Evolutionary conservation across 2,888 invertebrate genomes (phyloP).

Genomic region (Diogma glabrata): DNA sequence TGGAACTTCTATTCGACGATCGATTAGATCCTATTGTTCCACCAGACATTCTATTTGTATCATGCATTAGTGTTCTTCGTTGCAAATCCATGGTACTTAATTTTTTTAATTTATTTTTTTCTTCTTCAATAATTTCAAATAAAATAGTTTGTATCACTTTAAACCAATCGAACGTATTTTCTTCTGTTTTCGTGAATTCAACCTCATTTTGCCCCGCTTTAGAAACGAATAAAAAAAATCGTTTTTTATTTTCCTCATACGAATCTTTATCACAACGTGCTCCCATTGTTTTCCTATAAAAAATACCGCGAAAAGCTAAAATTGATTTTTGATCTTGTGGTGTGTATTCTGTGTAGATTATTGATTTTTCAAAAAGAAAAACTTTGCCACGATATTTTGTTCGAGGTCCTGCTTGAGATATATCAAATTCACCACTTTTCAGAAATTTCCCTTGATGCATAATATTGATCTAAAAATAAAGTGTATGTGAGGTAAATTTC

Average conservation of each 20-base stretch:
- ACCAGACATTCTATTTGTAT: background rate
- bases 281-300: background rate
- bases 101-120: background rate
- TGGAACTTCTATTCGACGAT: background rate
- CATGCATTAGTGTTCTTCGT: background rate
- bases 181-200: slow-evolving; percentile 2
- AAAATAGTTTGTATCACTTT: background rate
- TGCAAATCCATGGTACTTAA: background rate
- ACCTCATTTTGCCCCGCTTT: slow-evolving; percentile 2
- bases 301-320: background rate
- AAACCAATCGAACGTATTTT: background rate
- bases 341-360: background rate
- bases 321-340: background rate
- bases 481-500: no score
- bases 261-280: slow-evolving; percentile 1
- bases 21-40: background rate
- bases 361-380: background rate
- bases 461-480: background rate
- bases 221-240: background rate
- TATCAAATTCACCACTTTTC: slow-evolving; percentile 3
- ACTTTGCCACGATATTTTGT: background rate
- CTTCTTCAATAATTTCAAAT: slow-evolving; percentile 1
- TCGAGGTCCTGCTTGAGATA: background rate
- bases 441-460: background rate
- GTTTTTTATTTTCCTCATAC: slow-evolving; percentile 5